A percentile compares a stretch with the other conserved stretches of the same genome.
phyloP scores from a whole-genome alignment of 2,888 invertebrate species.

The Artemia sp. region DNA sequence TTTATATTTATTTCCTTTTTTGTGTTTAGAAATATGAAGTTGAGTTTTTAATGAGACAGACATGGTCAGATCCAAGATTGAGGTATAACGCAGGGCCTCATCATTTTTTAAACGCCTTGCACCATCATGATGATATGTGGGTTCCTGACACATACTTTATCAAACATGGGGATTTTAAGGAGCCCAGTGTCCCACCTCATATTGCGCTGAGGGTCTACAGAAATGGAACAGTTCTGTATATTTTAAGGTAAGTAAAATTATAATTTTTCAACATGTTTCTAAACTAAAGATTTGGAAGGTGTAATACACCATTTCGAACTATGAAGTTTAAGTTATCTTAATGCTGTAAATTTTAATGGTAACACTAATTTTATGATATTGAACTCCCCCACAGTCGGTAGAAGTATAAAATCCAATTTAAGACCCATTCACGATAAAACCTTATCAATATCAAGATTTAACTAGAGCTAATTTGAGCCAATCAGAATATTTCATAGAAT shows the following conservation, averaged over 20 bases:
- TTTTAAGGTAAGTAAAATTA: slow-evolving; percentile 51
- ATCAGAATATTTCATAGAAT: no score
- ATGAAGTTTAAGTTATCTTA: no score
- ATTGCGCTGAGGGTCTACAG: slow-evolving; percentile 78
- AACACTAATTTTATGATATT: neutral
- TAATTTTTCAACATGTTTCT: slow-evolving; percentile 14
- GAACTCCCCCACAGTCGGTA: neutral
- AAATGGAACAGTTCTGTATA: slow-evolving; percentile 82
- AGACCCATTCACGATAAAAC: no score
- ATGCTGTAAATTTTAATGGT: no score
- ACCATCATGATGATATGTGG: slow-evolving; percentile 82
- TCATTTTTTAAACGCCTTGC: slow-evolving; percentile 77
- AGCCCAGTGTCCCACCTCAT: slow-evolving; percentile 79
- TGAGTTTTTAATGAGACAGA: slow-evolving; percentile 79
- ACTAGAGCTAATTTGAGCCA: no score
- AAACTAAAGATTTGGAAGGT: slow-evolving; percentile 7
- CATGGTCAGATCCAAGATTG: slow-evolving; percentile 78
- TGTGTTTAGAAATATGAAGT: slow-evolving; percentile 77
- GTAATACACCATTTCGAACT: slow-evolving; percentile 14
- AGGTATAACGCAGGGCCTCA: slow-evolving; percentile 73
- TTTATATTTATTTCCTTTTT: slow-evolving; percentile 13
- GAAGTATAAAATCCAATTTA: no score
- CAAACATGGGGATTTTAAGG: slow-evolving; percentile 91
- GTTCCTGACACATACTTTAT: slow-evolving; percentile 87
- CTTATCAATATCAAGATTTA: no score